phyloP scores from a whole-genome alignment of 2,113 vertebrate genomes.

The Pelecanus crispus region DNA sequence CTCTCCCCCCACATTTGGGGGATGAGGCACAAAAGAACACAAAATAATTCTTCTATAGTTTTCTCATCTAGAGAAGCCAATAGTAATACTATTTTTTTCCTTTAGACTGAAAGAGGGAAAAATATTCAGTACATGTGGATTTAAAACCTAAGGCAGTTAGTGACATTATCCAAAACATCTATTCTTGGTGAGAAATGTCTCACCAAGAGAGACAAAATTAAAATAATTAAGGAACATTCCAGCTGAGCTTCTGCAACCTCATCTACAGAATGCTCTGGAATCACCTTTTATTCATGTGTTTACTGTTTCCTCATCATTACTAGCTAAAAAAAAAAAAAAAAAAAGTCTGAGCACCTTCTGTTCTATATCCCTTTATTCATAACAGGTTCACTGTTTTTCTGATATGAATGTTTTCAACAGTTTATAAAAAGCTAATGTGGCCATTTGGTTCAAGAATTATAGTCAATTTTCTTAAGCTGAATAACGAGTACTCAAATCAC shows the following conservation, averaged over 20 bases:
- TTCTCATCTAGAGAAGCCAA: neutral
- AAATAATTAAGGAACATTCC: neutral
- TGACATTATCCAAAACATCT: neutral
- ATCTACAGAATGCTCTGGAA: neutral
- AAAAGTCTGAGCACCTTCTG: neutral
- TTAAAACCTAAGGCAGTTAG: neutral
- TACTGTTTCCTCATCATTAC: neutral
- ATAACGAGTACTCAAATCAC: neutral
- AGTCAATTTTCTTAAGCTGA: neutral
- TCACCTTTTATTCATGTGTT: neutral
- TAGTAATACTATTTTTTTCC: neutral
- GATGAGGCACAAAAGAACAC: neutral
- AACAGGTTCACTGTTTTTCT: neutral
- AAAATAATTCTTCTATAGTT: neutral
- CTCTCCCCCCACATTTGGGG: accelerated
- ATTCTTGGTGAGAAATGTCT: neutral
- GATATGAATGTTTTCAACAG: neutral
- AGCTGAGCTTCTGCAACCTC: neutral
- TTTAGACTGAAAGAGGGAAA: neutral
- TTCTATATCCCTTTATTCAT: neutral
- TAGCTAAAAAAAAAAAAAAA: neutral
- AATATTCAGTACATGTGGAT: neutral
- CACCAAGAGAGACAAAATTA: too few relatives aligned
- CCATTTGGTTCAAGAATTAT: neutral
- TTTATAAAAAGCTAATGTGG: neutral